Percentiles rank a stretch among this genome's conserved stretches.
Evolutionary conservation across 2,888 invertebrate genomes (phyloP).

Genomic region (Leuctra nigra): DNA sequence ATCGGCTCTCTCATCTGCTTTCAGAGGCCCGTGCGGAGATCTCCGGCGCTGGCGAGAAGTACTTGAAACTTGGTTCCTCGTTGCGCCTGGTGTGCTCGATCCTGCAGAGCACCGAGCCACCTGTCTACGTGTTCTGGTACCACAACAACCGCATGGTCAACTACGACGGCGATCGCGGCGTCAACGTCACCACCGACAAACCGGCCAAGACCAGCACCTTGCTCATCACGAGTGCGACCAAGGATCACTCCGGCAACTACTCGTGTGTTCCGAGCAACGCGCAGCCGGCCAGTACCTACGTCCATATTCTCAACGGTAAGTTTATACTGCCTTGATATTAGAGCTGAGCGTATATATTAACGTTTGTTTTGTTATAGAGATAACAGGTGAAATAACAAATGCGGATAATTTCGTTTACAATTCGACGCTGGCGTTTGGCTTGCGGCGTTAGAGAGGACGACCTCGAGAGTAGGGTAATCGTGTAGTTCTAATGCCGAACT

Average conservation of each 20-base stretch:
- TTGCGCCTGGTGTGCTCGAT: constrained; percentile 75
- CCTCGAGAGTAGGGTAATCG: no score
- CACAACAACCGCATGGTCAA: constrained; percentile 81
- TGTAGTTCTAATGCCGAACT: no score
- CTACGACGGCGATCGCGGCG: constrained; percentile 57
- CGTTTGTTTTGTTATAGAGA: no score
- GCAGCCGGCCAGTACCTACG: constrained; percentile 77
- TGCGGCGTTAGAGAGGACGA: no score
- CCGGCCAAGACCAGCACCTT: constrained; percentile 38
- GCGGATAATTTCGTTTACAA: no score
- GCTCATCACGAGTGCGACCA: constrained; percentile 49
- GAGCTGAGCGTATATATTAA: no score
- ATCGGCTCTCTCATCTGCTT: constrained; percentile 36
- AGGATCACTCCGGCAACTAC: constrained; percentile 73
- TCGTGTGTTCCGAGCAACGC: constrained; percentile 87
- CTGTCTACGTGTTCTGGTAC: constrained; percentile 81
- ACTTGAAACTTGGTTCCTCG: constrained; percentile 79
- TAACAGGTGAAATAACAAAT: no score
- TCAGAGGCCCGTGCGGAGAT: constrained; percentile 83
- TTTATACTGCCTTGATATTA: constrained; percentile 22
- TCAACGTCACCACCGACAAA: constrained; percentile 44
- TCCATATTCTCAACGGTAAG: constrained; percentile 85
- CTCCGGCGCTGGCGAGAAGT: constrained; percentile 77
- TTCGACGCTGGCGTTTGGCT: no score
- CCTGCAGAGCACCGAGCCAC: constrained; percentile 75